Conservation (phyloP, 2,797 vertebrate genomes). For the Amazonetta brasiliensis region DNA sequence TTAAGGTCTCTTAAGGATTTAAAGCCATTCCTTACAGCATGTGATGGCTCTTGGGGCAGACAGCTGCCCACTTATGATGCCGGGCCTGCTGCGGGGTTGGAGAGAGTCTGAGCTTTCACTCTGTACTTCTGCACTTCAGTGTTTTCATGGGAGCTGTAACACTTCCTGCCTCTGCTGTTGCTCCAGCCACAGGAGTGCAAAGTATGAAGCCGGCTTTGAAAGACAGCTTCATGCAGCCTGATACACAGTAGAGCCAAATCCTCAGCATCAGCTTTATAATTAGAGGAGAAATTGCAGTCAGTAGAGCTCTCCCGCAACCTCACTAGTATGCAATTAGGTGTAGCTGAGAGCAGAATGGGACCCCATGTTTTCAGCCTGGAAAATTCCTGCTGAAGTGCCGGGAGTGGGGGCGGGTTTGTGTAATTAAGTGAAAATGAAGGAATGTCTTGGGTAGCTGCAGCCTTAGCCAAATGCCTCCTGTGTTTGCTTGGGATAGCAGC, state of each 20-base stretch:
- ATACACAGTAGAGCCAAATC: background rate
- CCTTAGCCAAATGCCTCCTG: background rate
- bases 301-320: background rate
- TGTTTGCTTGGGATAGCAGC: slow-evolving; percentile 33
- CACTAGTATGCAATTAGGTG: background rate
- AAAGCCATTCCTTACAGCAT: rapidly evolving
- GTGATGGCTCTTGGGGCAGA: background rate
- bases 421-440: slow-evolving; percentile 36
- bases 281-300: background rate
- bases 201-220: background rate
- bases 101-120: background rate
- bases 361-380: background rate
- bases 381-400: background rate
- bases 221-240: background rate
- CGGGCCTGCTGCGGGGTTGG: background rate
- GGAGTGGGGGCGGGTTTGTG: background rate
- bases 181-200: background rate
- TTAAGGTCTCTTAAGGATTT: background rate
- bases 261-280: background rate
- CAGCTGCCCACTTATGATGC: rapidly evolving
- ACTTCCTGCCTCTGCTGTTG: background rate
- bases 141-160: background rate
- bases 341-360: background rate
- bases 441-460: slow-evolving; percentile 33
- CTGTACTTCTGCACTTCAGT: background rate